A percentile compares a stretch with the other conserved stretches of the same genome.
Conservation (phyloP, 1,140 invertebrate genomes). For the Daktulosphaira vitifoliae region DNA sequence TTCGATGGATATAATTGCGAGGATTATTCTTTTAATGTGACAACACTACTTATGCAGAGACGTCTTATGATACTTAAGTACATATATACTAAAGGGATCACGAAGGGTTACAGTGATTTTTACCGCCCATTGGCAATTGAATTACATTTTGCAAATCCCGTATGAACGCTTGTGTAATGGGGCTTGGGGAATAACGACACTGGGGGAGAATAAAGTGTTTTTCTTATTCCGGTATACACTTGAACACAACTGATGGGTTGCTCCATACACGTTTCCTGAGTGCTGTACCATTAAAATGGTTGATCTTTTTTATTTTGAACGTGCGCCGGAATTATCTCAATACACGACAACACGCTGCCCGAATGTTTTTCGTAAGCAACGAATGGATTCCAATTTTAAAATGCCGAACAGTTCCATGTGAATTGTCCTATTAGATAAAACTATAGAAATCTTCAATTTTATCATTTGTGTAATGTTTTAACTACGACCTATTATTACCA, state of each 20-base stretch:
- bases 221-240: not conserved
- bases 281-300: slow-evolving; percentile 1
- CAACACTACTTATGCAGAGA: too few species aligned
- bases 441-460: too few species aligned
- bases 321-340: slow-evolving; percentile 31
- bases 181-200: not conserved
- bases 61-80: too few species aligned
- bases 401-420: too few species aligned
- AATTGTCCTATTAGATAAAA: too few species aligned
- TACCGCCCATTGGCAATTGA: slow-evolving; percentile 32
- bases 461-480: too few species aligned
- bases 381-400: not conserved
- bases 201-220: slow-evolving; percentile 1
- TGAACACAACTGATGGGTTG: not conserved
- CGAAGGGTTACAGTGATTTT: not conserved
- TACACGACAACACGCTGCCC: not conserved
- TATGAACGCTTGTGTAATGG: slow-evolving; percentile 7
- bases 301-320: slow-evolving; percentile 30
- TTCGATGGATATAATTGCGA: too few species aligned
- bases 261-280: not conserved
- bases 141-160: slow-evolving; percentile 31
- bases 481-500: too few species aligned
- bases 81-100: too few species aligned
- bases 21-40: too few species aligned
- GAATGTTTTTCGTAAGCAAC: not conserved